phyloP scores from a whole-genome alignment of 2,797 vertebrate species.

The Amazona finschi region DNA sequence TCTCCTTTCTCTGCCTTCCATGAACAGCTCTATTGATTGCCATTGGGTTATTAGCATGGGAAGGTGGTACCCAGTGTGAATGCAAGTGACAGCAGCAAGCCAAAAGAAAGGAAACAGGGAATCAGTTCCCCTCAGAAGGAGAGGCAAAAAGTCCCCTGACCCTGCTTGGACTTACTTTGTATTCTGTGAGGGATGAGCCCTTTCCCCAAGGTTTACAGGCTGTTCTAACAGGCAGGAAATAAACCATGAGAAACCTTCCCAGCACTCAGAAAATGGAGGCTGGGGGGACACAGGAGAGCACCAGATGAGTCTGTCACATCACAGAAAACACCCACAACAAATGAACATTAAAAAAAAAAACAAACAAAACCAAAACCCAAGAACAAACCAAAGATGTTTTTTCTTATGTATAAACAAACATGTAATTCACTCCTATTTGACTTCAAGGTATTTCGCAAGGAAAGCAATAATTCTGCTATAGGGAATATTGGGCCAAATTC shows the following conservation, averaged over 20 bases:
- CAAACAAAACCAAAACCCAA: neutral
- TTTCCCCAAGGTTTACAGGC: slow-evolving; percentile 12
- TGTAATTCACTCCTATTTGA: neutral
- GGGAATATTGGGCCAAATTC: neutral
- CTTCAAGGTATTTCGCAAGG: neutral
- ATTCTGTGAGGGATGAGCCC: slow-evolving; percentile 24
- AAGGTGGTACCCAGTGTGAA: slow-evolving; percentile 57
- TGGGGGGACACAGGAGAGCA: neutral
- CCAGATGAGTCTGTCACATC: neutral
- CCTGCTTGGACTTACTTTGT: slow-evolving; percentile 40
- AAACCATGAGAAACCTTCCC: slow-evolving; percentile 15
- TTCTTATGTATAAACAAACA: neutral
- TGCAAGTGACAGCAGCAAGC: slow-evolving; percentile 44
- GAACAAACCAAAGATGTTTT: neutral
- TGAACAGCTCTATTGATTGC: slow-evolving; percentile 62
- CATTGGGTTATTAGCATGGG: slow-evolving; percentile 57
- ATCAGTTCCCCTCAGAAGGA: slow-evolving; percentile 32
- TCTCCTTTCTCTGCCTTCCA: slow-evolving; percentile 42
- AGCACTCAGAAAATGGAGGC: neutral
- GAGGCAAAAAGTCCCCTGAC: slow-evolving; percentile 29
- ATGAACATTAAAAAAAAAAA: neutral
- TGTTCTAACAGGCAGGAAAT: slow-evolving; percentile 1
- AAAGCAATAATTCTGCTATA: neutral
- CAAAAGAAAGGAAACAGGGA: slow-evolving; percentile 49
- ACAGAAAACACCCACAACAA: neutral